These are phyloP conservation scores for Eristalinus aeneus DNA, from an alignment of 2,888 invertebrate species.

Conservation along the genomic window DNA sequence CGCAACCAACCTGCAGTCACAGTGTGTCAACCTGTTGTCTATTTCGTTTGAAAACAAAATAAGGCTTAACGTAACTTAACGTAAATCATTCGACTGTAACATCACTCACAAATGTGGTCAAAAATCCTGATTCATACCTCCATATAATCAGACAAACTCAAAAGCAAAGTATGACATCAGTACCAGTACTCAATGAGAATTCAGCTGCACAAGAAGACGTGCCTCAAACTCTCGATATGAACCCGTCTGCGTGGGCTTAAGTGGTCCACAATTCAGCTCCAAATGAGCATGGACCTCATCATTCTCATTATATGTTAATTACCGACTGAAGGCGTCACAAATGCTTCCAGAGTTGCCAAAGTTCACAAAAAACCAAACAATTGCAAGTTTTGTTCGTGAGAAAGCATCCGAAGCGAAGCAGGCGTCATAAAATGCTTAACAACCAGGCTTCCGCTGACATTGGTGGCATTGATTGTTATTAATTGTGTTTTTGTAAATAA, in stretches of 20 bases:
- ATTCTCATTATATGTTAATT: background rate
- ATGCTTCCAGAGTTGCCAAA: background rate
- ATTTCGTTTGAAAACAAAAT: no score
- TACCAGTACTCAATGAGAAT: background rate
- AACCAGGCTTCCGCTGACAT: background rate
- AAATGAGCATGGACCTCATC: constrained; percentile 4
- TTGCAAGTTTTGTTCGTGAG: background rate
- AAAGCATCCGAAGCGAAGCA: background rate
- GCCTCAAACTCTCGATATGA: background rate
- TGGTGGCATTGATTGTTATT: background rate
- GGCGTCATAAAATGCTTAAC: background rate
- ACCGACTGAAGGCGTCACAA: background rate
- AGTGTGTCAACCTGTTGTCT: background rate
- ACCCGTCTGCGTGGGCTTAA: constrained; percentile 3
- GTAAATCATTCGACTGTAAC: background rate
- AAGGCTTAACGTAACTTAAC: no score
- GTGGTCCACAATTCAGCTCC: constrained; percentile 9
- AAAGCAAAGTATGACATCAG: background rate
- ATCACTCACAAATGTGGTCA: background rate
- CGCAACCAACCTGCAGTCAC: background rate
- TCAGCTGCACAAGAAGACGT: background rate
- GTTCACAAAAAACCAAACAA: background rate
- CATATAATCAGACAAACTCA: background rate
- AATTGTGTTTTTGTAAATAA: background rate
- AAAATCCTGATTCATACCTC: background rate